phyloP scores from a whole-genome alignment of 2,113 vertebrate genomes.

The Epinephelus fuscoguttatus region DNA sequence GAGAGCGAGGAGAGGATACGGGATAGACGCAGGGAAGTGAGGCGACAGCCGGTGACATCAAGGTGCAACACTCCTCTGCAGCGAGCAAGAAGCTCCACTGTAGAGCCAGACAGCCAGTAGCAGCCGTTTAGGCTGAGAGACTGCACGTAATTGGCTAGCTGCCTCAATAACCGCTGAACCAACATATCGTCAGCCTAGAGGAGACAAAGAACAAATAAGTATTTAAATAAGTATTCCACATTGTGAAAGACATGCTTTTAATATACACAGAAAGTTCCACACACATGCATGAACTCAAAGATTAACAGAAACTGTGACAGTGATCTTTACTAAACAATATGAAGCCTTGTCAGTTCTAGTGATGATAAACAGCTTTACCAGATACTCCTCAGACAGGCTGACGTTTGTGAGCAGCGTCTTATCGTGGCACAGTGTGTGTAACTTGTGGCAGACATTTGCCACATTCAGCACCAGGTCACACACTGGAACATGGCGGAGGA shows the following conservation, averaged over 20 bases:
- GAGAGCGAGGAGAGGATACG: conserved; percentile 90
- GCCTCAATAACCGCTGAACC: conserved; percentile 87
- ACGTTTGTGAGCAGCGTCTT: conserved; percentile 92
- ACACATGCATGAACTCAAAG: not conserved
- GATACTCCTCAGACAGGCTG: conserved; percentile 90
- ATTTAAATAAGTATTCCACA: not conserved
- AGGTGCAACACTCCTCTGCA: conserved; percentile 91
- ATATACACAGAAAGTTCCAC: not conserved
- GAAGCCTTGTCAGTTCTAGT: not conserved
- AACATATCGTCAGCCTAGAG: conserved; percentile 88
- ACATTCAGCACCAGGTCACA: conserved; percentile 92
- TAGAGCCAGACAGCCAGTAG: conserved; percentile 92
- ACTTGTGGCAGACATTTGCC: conserved; percentile 90
- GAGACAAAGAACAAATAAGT: not conserved
- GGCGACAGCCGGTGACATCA: conserved; percentile 91
- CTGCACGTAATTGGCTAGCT: conserved; percentile 88
- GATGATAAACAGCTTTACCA: conserved; percentile 79
- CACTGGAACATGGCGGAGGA: conserved; percentile 91
- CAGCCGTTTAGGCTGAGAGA: conserved; percentile 93
- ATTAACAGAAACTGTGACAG: not conserved
- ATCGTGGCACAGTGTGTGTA: conserved; percentile 89
- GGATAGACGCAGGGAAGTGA: conserved; percentile 92
- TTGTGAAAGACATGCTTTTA: not conserved
- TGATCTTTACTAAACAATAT: not conserved
- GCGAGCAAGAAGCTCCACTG: conserved; percentile 87